Base-by-base conservation (phyloP, 1,140 invertebrate species). In the Drosophila suzukii region DNA sequence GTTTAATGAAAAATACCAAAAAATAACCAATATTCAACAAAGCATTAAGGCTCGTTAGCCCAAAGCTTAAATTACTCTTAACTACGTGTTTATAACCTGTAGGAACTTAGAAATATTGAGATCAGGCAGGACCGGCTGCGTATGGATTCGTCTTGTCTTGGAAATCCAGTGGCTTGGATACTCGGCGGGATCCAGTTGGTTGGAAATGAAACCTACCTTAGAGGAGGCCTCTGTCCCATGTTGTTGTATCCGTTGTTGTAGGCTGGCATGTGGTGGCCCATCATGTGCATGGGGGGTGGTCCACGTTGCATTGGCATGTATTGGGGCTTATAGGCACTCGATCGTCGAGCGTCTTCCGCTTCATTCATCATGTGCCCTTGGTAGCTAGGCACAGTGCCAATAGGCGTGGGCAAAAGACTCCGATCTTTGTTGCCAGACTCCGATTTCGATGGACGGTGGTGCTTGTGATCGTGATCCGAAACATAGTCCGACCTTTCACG, bases 221-320 rank as follows among this genome's bases (percentile, higher is more conserved):
- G 71, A 17, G 80, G 84, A 10, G 78, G 82, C 43, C 84, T 71
- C 34, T 88, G 84, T 41, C 59, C 57, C 61, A 88, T 90, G 44
- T 65, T 84, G 49, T 43, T 81, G 34, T 84, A 88, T 11, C 84
- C 84, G 75, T 85, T 90, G 39, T 75, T 89, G 57, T 91, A 84
- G 7, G 51, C 7, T 1, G 76, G 39, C 32, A 91, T 81, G 20
- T 89, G 78, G 56, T 73, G 75, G 11, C 59, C 57, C 44, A 80
- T 75, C 67, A 80, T 72, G 46, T 79, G 62, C 57, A 83, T 55
- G 7, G 78, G 56, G 1, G 79, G 81, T 2, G 79, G 81, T n/a
- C 55, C 71, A 17, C 84, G 73, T 12, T 78, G 76, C 53, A 89
- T 71, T 61, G 74, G 84, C 51, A 78, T 71, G 46, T 88, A 84